A percentile compares a stretch with the other conserved stretches of the same genome.
These are phyloP conservation scores for Anguilla megastoma DNA, from an alignment of 2,797 vertebrate genomes.

Conservation along the genomic window DNA sequence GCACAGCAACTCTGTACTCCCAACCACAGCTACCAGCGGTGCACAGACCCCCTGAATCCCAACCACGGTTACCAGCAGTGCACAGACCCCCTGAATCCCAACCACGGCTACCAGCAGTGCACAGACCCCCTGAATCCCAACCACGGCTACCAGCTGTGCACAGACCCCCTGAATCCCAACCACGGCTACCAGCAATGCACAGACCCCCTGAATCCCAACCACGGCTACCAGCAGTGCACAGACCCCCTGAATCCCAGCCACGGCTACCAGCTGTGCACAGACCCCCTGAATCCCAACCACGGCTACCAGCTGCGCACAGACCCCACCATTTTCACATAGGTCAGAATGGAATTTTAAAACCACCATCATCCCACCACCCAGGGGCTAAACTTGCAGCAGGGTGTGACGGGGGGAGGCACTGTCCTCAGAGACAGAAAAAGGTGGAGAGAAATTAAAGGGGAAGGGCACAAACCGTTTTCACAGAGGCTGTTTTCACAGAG, in stretches of 20 bases:
- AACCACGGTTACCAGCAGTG: neutral
- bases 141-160: no score
- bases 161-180: no score
- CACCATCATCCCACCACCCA: conserved; percentile 19
- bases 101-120: neutral
- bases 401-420: conserved; percentile 7
- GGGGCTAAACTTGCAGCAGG: conserved; percentile 4
- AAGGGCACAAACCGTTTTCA: conserved; percentile 21
- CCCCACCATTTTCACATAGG: neutral
- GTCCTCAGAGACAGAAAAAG: conserved; percentile 25
- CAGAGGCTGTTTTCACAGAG: conserved; percentile 23
- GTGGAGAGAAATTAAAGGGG: conserved; percentile 30
- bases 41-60: neutral
- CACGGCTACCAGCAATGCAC: no score
- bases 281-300: neutral
- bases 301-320: neutral
- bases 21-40: neutral
- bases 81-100: neutral
- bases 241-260: neutral
- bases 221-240: neutral
- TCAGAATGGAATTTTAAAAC: conserved; percentile 7
- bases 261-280: neutral
- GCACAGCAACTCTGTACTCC: neutral
- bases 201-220: no score
- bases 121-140: no score